Conservation (phyloP, 2,888 invertebrate species). For the Dicycla oo region DNA sequence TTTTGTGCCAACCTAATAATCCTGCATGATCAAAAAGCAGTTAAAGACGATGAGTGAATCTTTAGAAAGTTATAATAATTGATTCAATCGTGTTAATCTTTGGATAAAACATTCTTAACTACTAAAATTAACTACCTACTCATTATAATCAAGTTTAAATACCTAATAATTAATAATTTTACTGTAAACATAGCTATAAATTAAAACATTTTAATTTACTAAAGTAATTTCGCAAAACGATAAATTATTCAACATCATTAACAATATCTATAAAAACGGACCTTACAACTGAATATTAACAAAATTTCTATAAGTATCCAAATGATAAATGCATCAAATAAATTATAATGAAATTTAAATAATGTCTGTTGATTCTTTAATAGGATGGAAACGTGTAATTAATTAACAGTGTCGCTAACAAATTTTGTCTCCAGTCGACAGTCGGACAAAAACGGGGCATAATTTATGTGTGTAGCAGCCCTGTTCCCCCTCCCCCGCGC, state of each 20-base stretch:
- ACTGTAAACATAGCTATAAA: slow-evolving; percentile 25
- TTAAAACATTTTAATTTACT: slow-evolving; percentile 43
- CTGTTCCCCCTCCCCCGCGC: slow-evolving; percentile 66
- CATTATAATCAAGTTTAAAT: background rate
- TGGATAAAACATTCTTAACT: background rate
- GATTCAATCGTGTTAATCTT: background rate
- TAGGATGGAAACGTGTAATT: slow-evolving; percentile 78
- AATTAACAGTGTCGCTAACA: slow-evolving; percentile 86
- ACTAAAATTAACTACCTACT: background rate
- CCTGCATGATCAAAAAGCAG: background rate
- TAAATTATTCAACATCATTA: slow-evolving; percentile 60
- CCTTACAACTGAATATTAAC: slow-evolving; percentile 53
- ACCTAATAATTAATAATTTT: slow-evolving; percentile 12
- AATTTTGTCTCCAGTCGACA: slow-evolving; percentile 85
- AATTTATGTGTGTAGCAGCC: slow-evolving; percentile 86
- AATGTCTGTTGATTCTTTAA: slow-evolving; percentile 67
- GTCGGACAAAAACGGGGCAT: slow-evolving; percentile 82
- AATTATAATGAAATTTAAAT: slow-evolving; percentile 67
- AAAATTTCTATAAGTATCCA: slow-evolving; percentile 52
- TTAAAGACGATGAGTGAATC: background rate
- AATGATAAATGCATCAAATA: slow-evolving; percentile 64
- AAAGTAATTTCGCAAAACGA: slow-evolving; percentile 43
- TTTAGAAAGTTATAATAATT: background rate
- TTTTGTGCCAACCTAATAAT: too few relatives aligned
- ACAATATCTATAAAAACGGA: slow-evolving; percentile 44